Evolutionary conservation across 2,113 vertebrate genomes (phyloP), one percentile per base, ranked within the genome.

Genomic region (Amia ocellicauda): DNA sequence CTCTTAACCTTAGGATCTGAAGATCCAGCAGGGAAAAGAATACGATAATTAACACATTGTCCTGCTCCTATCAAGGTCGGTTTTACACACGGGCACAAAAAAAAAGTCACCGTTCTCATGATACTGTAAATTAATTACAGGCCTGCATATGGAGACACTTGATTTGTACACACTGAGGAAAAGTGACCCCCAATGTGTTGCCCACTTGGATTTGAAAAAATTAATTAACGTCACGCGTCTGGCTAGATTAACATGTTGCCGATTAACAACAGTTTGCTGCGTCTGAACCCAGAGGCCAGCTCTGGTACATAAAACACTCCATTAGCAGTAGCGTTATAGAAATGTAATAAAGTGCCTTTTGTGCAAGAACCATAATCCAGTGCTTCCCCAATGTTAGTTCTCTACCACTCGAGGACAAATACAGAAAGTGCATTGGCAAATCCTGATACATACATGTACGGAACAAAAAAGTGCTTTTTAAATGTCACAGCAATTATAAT

Each of bases 91-190:
- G 63, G 51, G 63, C 62, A 50, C 59, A 31, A 66, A 62, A 63
- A 74, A 71, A 72, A 78, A 78, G 70, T 67, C 50, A 41, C 55
- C 62, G 45, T n/a, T 62, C 63, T 69, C 60, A 50, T 29, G 67
- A 63, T 28, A 49, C 55, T 59, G 40, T 36, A 41, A 66, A 71
- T 75, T 56, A 69, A 72, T 75, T 64, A 61, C 62, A 66, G 58
- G 43, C 43, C 16, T 45, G 45, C 23, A 17, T 65, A 54, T 57
- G 43, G 23, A 47, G 66, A 52, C 14, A 29, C 49, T 28, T 65
- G 67, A 26, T 66, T 62, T 58, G 58, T 61, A 50, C 62, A 73
- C 55, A 62, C 26, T 28, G 11, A 58, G 50, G 23, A 42, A 24
- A 47, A 62, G 61, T 69, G 70, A 73, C 70, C 63, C 28, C 36